Evolutionary conservation across 2,797 vertebrate genomes (phyloP), one percentile per base, ranked within the genome.

Genomic region (Malacoctenus gilli): DNA sequence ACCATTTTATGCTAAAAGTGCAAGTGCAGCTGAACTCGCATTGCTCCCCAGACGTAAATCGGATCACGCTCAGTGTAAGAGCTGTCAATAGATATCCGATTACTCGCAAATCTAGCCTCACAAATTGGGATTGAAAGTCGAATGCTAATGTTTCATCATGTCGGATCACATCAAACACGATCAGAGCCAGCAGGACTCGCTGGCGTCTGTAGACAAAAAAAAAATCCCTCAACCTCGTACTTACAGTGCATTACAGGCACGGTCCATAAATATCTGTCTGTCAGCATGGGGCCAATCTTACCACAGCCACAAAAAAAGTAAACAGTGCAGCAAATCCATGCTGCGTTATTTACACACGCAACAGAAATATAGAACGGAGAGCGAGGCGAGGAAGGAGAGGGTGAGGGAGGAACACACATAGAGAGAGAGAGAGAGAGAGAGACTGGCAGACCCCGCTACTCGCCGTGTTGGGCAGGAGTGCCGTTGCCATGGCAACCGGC

Each of bases 401-500:
- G 21, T 59, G 50, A 52, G 30, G 64, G 39, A 51, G 68, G 82
- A 48, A 66, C 21, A n/a, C n/a, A n/a, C n/a, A n/a, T n/a, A 67
- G 22, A 25, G 21, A 59, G 50, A 52, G 30, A 64, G 39, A 51
- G 68, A 82, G 46, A 66, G 19, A 36, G 44, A 32, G 70, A 73
- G 71, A 71, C 75, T 68, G 72, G 82, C 72, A 79, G 73, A 82
- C 69, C n/a, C 80, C 68, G 68, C 85, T 71, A 83, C 89, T 87
- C 37, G 47, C 87, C 86, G 80, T 87, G 90, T 92, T 86, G 79
- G 89, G 89, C 85, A 88, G 87, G 89, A 92, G 89, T 91, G 88
- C 81, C 82, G 90, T 93, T 92, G 79, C 90, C 86, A 85, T 83
- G 82, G 91, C 84, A 91, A 93, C 91, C 88, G 59, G 86, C 81